These are phyloP conservation scores for Cathartes aura DNA, from an alignment of 2,113 vertebrate species.

Conservation along the genomic window DNA sequence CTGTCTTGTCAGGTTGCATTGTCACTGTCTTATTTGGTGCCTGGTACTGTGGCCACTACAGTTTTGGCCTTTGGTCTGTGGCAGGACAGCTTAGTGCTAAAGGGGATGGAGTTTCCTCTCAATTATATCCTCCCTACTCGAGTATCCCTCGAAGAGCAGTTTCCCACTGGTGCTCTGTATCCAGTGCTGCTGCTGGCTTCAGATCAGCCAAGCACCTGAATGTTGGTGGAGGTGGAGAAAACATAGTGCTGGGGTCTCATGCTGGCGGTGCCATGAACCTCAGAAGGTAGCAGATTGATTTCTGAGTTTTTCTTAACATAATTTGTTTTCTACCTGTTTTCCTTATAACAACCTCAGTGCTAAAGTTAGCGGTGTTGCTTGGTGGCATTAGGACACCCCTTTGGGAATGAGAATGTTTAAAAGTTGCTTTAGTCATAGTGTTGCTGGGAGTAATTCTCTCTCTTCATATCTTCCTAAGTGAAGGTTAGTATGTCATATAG, in stretches of 20 bases:
- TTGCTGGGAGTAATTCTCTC: background rate
- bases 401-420: background rate
- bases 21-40: background rate
- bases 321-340: background rate
- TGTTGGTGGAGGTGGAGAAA: background rate
- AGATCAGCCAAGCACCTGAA: background rate
- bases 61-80: background rate
- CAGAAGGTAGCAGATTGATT: background rate
- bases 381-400: no score
- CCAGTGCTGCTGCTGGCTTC: background rate
- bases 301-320: background rate
- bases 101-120: background rate
- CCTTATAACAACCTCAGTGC: background rate
- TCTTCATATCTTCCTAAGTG: background rate
- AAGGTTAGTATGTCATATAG: background rate
- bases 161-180: background rate
- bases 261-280: background rate
- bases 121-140: background rate
- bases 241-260: background rate
- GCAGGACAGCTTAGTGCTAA: background rate
- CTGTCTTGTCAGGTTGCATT: background rate
- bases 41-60: background rate
- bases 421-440: background rate
- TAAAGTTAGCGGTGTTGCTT: rapidly evolving
- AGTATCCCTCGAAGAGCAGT: background rate